Evolutionary conservation across 2,113 vertebrate genomes (phyloP).

Genomic region (Sinocyclocheilus rhinocerous): DNA sequence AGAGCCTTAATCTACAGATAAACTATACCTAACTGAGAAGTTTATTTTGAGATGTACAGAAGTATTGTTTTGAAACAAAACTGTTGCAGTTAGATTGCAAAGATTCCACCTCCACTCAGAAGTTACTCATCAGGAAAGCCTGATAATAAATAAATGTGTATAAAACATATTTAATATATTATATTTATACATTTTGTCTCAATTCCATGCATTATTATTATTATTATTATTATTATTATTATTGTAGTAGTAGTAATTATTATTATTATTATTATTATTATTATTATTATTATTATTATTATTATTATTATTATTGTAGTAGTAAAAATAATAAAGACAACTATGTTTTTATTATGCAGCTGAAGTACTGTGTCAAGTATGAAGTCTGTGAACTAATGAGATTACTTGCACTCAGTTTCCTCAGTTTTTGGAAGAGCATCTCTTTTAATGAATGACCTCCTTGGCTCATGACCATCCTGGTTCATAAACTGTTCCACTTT

Average conservation of each 20-base stretch:
- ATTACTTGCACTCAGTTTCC: neutral
- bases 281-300: too few relatives aligned
- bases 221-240: neutral
- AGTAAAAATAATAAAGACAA: neutral
- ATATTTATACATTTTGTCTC: too few relatives aligned
- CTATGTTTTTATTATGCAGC: neutral
- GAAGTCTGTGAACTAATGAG: neutral
- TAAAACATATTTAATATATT: too few relatives aligned
- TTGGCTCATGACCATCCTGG: conserved; percentile 13
- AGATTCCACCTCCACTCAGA: neutral
- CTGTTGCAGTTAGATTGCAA: neutral
- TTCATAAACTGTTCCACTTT: conserved; percentile 14
- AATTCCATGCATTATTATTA: too few relatives aligned
- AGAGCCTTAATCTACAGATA: neutral
- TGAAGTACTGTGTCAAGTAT: neutral
- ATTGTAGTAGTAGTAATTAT: too few relatives aligned
- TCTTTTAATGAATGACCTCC: conserved; percentile 10
- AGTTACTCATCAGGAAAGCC: neutral
- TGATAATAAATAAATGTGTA: too few relatives aligned
- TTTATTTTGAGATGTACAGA: neutral
- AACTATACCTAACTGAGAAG: neutral
- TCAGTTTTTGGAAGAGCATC: conserved; percentile 17
- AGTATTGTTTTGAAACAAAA: neutral
- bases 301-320: neutral
- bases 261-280: too few relatives aligned